These are phyloP conservation scores for Temnopleurus reevesii DNA, from an alignment of 53 echinoderm and acorn worm genomes.

Conservation along the genomic window DNA sequence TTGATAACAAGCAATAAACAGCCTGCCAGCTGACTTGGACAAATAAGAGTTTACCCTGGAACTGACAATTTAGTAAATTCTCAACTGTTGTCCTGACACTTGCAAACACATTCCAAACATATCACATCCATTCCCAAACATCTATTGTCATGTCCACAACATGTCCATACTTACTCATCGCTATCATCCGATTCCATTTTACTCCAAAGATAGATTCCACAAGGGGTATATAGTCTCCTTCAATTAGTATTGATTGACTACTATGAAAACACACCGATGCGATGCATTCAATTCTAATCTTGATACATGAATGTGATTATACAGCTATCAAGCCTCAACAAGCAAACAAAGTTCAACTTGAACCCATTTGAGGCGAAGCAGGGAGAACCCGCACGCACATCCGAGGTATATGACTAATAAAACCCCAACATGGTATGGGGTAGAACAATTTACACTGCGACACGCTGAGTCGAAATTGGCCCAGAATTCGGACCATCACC, in stretches of 20 bases:
- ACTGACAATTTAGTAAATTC: background rate
- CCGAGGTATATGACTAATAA: constrained; percentile 18
- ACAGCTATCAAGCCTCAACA: background rate
- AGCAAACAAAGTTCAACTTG: constrained; percentile 8
- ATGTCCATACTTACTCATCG: constrained; percentile 22
- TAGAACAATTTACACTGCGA: constrained; percentile 37
- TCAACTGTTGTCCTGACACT: background rate
- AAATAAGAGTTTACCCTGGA: background rate
- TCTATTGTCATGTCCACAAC: background rate
- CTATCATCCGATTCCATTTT: background rate
- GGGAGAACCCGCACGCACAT: constrained; percentile 3
- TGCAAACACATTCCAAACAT: constrained; percentile 1
- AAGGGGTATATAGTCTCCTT: background rate
- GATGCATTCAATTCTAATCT: background rate
- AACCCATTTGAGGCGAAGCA: background rate
- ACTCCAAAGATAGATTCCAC: constrained; percentile 7
- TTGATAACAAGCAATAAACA: background rate
- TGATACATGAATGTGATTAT: background rate
- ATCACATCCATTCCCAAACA: background rate
- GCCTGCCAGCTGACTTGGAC: background rate
- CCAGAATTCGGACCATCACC: constrained; percentile 27
- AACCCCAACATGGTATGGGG: constrained; percentile 43
- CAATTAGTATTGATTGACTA: background rate
- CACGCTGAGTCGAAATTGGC: constrained; percentile 47
- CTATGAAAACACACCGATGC: background rate